Conservation (phyloP, 2,113 vertebrate species). For the Cyanoramphus novaezelandiae region DNA sequence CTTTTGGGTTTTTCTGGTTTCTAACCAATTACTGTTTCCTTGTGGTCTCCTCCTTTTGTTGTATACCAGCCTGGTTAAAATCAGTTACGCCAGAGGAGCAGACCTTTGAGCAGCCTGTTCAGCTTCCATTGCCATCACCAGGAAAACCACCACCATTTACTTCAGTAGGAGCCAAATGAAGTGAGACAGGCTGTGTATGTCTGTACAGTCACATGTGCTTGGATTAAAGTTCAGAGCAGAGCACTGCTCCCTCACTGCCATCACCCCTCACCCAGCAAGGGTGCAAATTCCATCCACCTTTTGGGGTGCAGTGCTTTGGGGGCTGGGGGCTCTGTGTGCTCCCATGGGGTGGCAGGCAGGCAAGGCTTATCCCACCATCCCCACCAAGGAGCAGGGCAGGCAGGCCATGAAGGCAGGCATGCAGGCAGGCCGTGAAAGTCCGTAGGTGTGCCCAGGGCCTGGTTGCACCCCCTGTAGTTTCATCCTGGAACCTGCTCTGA, state of each 20-base stretch:
- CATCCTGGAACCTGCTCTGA: neutral
- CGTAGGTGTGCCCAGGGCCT: neutral
- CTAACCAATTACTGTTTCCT: neutral
- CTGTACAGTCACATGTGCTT: neutral
- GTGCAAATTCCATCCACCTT: neutral
- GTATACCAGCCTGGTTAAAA: neutral
- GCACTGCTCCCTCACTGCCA: fast-evolving
- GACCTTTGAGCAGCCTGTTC: neutral
- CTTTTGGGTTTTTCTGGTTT: neutral
- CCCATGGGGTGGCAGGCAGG: fast-evolving
- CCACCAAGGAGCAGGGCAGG: neutral
- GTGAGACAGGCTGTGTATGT: neutral
- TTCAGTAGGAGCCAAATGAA: neutral
- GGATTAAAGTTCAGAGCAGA: neutral
- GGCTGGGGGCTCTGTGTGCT: fast-evolving
- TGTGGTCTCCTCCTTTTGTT: neutral
- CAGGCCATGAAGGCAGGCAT: neutral
- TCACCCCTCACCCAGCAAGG: neutral
- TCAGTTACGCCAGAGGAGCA: neutral
- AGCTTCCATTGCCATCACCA: neutral
- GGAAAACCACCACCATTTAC: neutral
- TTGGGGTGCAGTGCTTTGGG: neutral
- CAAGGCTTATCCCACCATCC: neutral
- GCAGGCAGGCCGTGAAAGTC: neutral
- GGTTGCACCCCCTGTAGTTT: neutral